Evolutionary conservation across 2,113 vertebrate species (phyloP).

Genomic region (Sterna hirundo): DNA sequence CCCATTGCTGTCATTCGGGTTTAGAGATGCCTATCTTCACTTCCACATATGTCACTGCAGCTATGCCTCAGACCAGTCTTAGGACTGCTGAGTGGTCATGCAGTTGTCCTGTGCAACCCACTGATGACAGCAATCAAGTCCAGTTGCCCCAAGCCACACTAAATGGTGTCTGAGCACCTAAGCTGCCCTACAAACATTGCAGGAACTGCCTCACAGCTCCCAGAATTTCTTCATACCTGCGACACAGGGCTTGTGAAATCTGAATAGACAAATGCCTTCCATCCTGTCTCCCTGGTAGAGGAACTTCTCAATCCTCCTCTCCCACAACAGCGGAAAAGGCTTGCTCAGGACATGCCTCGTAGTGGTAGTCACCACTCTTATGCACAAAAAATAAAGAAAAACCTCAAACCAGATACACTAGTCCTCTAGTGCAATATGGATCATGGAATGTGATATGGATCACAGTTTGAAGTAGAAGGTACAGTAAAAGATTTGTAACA

Average conservation of each 20-base stretch:
- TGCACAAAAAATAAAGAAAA: not conserved
- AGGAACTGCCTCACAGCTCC: not conserved
- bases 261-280: not conserved
- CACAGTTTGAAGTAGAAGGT: not conserved
- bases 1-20: not conserved
- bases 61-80: not conserved
- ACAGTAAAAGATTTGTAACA: not conserved
- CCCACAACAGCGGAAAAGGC: not conserved
- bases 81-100: not conserved
- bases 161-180: not conserved
- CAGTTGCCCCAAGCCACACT: not conserved
- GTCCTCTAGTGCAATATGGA: not conserved
- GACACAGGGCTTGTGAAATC: not conserved
- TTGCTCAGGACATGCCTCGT: not conserved
- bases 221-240: not conserved
- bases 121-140: not conserved
- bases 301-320: not conserved
- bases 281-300: not conserved
- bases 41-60: fast-evolving
- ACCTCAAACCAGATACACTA: not conserved
- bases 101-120: not conserved
- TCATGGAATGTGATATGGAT: not conserved
- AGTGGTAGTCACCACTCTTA: not conserved
- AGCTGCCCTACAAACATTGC: not conserved
- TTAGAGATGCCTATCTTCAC: not conserved